phyloP scores from a whole-genome alignment of 2,113 vertebrate species.

The Myotis davidii region DNA sequence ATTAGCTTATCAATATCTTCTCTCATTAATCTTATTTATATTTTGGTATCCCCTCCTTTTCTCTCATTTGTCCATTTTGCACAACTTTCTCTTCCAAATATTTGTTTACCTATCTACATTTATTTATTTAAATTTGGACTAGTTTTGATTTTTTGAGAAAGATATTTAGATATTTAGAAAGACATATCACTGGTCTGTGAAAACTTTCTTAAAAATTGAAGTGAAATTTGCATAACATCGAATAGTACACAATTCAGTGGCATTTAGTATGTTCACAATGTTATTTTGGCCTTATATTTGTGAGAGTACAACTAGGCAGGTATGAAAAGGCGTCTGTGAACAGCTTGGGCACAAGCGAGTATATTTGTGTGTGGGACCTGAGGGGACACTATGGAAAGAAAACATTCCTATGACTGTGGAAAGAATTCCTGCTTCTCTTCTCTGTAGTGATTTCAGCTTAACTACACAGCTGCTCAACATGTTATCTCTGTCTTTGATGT shows the following conservation, averaged over 20 bases:
- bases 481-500: neutral
- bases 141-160: neutral
- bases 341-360: neutral
- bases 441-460: neutral
- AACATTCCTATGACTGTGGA: neutral
- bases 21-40: neutral
- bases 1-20: neutral
- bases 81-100: neutral
- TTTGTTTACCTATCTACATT: neutral
- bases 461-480: neutral
- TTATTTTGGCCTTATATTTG: neutral
- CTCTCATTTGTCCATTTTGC: neutral
- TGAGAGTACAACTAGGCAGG: neutral
- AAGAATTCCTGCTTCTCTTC: neutral
- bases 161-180: neutral
- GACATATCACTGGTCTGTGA: neutral
- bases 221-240: neutral
- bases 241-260: neutral
- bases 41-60: neutral
- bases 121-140: neutral
- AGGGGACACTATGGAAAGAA: too few relatives aligned
- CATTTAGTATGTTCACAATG: neutral
- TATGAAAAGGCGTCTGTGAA: neutral
- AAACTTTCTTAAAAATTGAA: neutral
- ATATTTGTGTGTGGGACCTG: neutral